Evolutionary conservation across 2,113 vertebrate species (phyloP).

Genomic region (Leuciscus idus): DNA sequence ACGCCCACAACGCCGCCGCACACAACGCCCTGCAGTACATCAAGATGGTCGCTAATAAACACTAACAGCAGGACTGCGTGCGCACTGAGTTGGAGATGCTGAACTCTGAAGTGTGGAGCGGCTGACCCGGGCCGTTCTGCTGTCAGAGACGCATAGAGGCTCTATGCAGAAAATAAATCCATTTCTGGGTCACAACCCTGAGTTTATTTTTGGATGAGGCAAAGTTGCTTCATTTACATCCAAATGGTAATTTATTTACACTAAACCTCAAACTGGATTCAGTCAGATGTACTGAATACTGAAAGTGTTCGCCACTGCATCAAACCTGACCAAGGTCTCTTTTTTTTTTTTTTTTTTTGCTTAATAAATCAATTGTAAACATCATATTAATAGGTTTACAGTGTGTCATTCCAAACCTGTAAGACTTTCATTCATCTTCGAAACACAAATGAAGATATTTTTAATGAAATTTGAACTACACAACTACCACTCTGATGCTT

Average conservation of each 20-base stretch:
- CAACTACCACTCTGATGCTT: too few relatives aligned
- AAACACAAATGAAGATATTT: too few relatives aligned
- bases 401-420: too few relatives aligned
- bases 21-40: constrained; percentile 84
- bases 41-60: constrained; percentile 79
- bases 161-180: constrained; percentile 7
- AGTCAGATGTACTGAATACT: not conserved
- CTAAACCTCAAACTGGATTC: not conserved
- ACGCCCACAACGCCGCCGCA: constrained; percentile 80
- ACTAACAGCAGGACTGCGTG: not conserved
- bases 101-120: too few relatives aligned
- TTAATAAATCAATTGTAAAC: not conserved
- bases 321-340: not conserved
- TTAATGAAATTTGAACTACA: too few relatives aligned
- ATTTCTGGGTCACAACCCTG: not conserved
- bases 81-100: not conserved
- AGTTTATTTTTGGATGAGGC: constrained; percentile 10
- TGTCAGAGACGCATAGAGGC: not conserved
- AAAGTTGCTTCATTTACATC: not conserved
- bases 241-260: not conserved
- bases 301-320: not conserved
- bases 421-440: too few relatives aligned
- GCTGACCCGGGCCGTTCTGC: not conserved
- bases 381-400: not conserved
- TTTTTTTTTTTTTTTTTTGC: not conserved